phyloP scores from a whole-genome alignment of 2,888 invertebrate species.

The Drosophila anomalata region DNA sequence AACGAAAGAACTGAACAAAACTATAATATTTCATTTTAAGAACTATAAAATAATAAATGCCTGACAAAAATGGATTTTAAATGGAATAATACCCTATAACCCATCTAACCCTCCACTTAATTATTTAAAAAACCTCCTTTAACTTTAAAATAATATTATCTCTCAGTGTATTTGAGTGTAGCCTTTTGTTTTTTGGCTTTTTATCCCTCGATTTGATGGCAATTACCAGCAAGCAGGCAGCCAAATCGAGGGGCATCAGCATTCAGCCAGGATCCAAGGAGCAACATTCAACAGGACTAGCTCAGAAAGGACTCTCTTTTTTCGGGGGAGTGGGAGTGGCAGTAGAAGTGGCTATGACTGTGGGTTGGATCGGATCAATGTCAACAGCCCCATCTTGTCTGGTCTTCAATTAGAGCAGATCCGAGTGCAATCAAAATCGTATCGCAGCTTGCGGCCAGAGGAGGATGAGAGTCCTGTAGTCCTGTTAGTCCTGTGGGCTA shows the following conservation, averaged over 20 bases:
- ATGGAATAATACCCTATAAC: too few species aligned
- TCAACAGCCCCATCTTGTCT: constrained; percentile 37
- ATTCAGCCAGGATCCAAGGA: constrained; percentile 4
- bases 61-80: too few species aligned
- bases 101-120: too few species aligned
- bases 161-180: constrained; percentile 16
- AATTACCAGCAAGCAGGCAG: constrained; percentile 66
- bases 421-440: constrained; percentile 72
- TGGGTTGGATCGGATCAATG: constrained; percentile 32
- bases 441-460: constrained; percentile 20
- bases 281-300: constrained; percentile 14
- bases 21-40: too few species aligned
- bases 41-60: too few species aligned
- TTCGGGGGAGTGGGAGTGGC: neutral
- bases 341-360: neutral
- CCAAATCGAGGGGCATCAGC: constrained; percentile 6
- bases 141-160: neutral
- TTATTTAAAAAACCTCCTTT: too few species aligned
- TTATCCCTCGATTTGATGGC: constrained; percentile 69
- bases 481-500: too few species aligned
- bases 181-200: constrained; percentile 35
- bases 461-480: neutral
- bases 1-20: too few species aligned
- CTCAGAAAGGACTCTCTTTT: neutral
- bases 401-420: constrained; percentile 42